Conservation (phyloP, 2,797 vertebrate species). For the Syncerus caffer region DNA sequence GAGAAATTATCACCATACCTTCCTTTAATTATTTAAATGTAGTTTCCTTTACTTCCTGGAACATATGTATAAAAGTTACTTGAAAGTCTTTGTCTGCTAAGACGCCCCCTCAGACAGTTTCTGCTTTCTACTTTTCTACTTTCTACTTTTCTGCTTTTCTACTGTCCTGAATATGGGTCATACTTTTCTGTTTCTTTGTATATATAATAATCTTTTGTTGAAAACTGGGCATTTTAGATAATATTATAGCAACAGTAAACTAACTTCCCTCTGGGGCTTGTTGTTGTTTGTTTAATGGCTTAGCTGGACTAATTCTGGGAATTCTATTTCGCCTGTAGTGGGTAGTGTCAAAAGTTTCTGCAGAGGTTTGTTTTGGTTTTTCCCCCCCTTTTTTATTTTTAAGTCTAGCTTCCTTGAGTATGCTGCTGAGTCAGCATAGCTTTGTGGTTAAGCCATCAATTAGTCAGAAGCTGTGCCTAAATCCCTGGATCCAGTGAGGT, state of each 20-base stretch:
- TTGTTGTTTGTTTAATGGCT: neutral
- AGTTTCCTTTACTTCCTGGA: neutral
- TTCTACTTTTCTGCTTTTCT: neutral
- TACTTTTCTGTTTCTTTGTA: neutral
- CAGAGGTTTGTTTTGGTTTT: neutral
- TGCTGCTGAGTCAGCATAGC: neutral
- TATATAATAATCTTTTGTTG: neutral
- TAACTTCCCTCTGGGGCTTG: neutral
- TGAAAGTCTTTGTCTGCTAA: neutral
- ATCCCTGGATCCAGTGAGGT: neutral
- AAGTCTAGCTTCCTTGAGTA: neutral
- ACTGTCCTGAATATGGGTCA: neutral
- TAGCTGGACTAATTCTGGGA: neutral
- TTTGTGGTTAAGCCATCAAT: slow-evolving; percentile 4
- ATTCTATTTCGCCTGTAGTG: neutral
- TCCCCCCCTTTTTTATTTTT: neutral
- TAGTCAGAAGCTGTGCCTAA: neutral
- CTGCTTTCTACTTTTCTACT: neutral
- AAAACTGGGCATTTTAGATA: neutral
- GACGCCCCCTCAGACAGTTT: neutral
- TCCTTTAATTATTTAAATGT: neutral
- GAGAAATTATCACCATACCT: neutral
- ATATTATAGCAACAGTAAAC: neutral
- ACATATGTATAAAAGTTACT: neutral
- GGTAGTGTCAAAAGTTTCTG: neutral